Percentiles rank a stretch among this genome's conserved stretches.
These are phyloP conservation scores for Eidolon helvum DNA, from an alignment of 2,113 vertebrate genomes.

Conservation along the genomic window DNA sequence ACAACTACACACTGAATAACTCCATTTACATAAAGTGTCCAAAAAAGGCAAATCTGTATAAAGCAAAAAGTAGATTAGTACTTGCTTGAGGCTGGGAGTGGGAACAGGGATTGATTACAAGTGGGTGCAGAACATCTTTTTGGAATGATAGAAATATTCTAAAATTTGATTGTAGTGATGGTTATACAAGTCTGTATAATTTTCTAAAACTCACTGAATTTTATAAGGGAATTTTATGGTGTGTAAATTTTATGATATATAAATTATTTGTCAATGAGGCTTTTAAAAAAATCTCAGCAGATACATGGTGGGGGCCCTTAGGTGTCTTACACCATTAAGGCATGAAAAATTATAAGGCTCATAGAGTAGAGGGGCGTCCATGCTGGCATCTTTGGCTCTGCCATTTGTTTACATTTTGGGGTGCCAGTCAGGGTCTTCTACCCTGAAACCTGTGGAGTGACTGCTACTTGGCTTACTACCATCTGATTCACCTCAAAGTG, in stretches of 20 bases:
- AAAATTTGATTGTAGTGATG: not conserved
- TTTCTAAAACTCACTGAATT: not conserved
- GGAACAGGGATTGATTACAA: not conserved
- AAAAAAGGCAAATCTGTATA: not conserved
- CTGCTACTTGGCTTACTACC: not conserved
- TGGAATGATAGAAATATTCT: not conserved
- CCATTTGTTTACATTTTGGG: not conserved
- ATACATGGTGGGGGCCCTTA: not conserved
- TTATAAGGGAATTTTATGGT: not conserved
- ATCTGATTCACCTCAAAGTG: not conserved
- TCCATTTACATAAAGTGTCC: not conserved
- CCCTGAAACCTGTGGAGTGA: not conserved
- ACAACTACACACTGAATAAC: not conserved
- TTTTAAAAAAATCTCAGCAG: not conserved
- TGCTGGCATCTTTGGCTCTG: not conserved
- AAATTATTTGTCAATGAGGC: not conserved
- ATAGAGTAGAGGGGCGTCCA: fast-evolving
- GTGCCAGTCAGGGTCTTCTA: not conserved
- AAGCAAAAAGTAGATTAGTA: not conserved
- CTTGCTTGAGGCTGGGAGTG: not conserved
- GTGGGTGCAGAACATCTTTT: not conserved
- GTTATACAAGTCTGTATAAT: not conserved
- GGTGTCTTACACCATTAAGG: not conserved
- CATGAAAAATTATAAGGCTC: not conserved
- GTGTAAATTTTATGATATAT: not conserved